phyloP scores from a whole-genome alignment of 2,888 invertebrate species.

The Tinea semifulvella region DNA sequence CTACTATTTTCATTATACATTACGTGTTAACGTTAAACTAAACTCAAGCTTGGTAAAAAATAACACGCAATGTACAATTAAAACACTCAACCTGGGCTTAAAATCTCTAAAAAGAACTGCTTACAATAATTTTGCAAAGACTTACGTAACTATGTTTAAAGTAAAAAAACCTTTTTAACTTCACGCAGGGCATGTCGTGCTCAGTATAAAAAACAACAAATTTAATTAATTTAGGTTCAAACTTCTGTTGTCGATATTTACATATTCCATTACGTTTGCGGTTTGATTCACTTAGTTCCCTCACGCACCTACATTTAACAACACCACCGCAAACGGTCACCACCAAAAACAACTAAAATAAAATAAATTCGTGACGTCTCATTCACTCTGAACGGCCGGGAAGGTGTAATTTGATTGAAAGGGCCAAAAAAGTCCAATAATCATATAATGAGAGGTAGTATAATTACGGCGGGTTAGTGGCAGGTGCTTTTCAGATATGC shows the following conservation, averaged over 20 bases:
- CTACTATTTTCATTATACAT: too few relatives aligned
- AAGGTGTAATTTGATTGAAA: slow-evolving; percentile 68
- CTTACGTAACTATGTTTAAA: too few relatives aligned
- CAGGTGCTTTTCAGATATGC: slow-evolving; percentile 38
- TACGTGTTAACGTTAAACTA: too few relatives aligned
- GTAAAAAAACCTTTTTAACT: too few relatives aligned
- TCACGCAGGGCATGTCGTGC: too few relatives aligned
- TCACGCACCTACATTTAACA: slow-evolving; percentile 40
- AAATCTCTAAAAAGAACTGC: neutral
- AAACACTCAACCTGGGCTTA: too few relatives aligned
- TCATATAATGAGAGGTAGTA: slow-evolving; percentile 64
- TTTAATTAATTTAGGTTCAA: too few relatives aligned
- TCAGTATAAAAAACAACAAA: too few relatives aligned
- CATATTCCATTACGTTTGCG: slow-evolving; percentile 11
- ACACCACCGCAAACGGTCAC: slow-evolving; percentile 34
- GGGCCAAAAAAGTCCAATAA: slow-evolving; percentile 65
- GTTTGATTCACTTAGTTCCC: neutral
- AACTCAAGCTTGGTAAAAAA: too few relatives aligned
- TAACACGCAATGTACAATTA: too few relatives aligned
- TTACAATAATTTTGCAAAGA: neutral
- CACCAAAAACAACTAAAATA: slow-evolving; percentile 27
- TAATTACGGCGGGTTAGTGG: slow-evolving; percentile 59
- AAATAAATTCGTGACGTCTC: slow-evolving; percentile 62
- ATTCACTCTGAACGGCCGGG: slow-evolving; percentile 53
- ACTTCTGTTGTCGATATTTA: neutral